Evolutionary conservation across 2,888 invertebrate species (phyloP).

Genomic region (Hanleya hanleyi): DNA sequence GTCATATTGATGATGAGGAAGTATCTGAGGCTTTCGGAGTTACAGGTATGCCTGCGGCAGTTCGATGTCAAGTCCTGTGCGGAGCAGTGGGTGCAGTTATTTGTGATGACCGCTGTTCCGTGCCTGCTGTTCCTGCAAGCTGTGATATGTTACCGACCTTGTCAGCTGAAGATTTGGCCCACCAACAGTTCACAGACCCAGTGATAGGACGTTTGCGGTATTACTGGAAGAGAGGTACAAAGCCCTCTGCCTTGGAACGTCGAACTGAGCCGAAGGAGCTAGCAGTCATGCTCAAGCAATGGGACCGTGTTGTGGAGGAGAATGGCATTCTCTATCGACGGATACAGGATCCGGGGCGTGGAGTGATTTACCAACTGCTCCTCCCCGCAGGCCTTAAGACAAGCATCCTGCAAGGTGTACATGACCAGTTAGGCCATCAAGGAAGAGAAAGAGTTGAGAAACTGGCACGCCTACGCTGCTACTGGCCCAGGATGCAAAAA

Average conservation of each 20-base stretch:
- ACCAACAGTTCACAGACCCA: neutral
- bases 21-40: no score
- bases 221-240: no score
- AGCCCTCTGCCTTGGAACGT: no score
- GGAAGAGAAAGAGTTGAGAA: neutral
- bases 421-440: slow-evolving; percentile 10
- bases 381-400: neutral
- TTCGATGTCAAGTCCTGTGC: no score
- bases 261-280: no score
- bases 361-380: neutral
- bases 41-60: slow-evolving; percentile 1
- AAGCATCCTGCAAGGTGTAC: no score
- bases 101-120: no score
- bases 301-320: neutral
- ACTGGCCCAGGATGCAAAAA: neutral
- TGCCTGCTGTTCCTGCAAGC: no score
- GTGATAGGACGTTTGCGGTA: neutral
- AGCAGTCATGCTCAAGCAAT: no score
- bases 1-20: no score
- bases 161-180: neutral
- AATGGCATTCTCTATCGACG: neutral
- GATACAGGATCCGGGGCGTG: neutral
- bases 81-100: no score
- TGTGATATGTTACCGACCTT: no score
- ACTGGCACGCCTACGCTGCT: neutral